These are phyloP conservation scores for Aethes cnicana DNA, from an alignment of 2,888 invertebrate species.

Conservation along the genomic window DNA sequence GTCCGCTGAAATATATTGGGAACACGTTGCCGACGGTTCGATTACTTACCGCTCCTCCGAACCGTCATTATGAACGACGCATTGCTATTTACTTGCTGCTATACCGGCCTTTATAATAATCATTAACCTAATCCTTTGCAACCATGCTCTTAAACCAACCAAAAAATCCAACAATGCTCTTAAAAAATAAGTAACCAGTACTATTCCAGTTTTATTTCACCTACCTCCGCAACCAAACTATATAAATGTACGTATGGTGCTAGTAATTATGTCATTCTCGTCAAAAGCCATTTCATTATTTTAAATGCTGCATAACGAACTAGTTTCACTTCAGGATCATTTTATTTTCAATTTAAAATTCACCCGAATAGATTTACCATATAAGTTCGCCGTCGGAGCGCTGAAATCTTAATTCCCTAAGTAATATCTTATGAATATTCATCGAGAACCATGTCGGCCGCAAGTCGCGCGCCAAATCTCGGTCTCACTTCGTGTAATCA, in stretches of 20 bases:
- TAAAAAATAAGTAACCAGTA: no score
- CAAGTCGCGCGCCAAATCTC: conserved; percentile 55
- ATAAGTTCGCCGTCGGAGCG: conserved; percentile 44
- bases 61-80: conserved; percentile 62
- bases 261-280: no score
- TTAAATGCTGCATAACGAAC: no score
- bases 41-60: conserved; percentile 59
- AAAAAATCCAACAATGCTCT: no score
- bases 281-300: no score
- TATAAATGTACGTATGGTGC: no score
- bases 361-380: not conserved
- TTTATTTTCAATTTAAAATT: no score
- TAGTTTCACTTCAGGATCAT: no score
- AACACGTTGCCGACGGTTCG: conserved; percentile 55
- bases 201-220: no score
- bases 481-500: conserved; percentile 17
- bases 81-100: conserved; percentile 48
- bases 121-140: conserved; percentile 44
- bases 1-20: conserved; percentile 66
- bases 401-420: conserved; percentile 55
- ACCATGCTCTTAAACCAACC: no score
- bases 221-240: no score
- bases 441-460: conserved; percentile 67
- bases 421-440: conserved; percentile 76
- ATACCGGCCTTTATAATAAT: conserved; percentile 49